These are phyloP conservation scores for Dynastes tityus DNA, from an alignment of 2,888 invertebrate species.

Conservation along the genomic window DNA sequence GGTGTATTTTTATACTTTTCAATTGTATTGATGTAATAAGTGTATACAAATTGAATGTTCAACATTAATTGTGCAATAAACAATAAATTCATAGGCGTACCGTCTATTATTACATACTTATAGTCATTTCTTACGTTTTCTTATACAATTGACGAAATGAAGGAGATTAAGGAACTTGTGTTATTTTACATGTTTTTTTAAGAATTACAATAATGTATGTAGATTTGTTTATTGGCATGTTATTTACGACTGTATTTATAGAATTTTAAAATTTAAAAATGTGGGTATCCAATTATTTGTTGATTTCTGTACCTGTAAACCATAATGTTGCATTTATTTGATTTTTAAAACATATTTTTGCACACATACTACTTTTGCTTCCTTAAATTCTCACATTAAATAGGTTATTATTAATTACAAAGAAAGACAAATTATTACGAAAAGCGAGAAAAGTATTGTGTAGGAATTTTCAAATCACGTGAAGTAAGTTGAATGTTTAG, in stretches of 20 bases:
- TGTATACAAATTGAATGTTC: conserved; percentile 1
- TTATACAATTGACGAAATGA: neutral
- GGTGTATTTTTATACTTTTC: conserved; percentile 35
- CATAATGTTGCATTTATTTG: conserved; percentile 12
- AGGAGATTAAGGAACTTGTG: neutral
- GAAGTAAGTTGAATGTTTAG: conserved; percentile 27
- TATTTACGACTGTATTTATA: neutral
- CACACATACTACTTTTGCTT: conserved; percentile 46
- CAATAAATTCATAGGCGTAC: conserved; percentile 2
- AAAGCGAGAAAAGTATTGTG: conserved; percentile 2
- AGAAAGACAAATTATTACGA: conserved; percentile 15
- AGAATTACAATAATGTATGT: neutral
- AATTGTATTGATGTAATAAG: neutral
- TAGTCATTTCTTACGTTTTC: neutral
- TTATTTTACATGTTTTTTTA: neutral
- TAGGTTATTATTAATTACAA: conserved; percentile 29
- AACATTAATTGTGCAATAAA: conserved; percentile 30
- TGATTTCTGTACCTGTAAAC: neutral
- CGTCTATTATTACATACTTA: neutral
- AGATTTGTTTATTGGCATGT: neutral
- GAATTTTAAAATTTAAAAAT: neutral
- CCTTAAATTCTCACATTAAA: conserved; percentile 34
- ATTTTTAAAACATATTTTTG: conserved; percentile 16
- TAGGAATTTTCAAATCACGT: conserved; percentile 16
- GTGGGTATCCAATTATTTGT: neutral